Evolutionary conservation across 2,888 invertebrate genomes (phyloP).

Genomic region (Pteria penguin): DNA sequence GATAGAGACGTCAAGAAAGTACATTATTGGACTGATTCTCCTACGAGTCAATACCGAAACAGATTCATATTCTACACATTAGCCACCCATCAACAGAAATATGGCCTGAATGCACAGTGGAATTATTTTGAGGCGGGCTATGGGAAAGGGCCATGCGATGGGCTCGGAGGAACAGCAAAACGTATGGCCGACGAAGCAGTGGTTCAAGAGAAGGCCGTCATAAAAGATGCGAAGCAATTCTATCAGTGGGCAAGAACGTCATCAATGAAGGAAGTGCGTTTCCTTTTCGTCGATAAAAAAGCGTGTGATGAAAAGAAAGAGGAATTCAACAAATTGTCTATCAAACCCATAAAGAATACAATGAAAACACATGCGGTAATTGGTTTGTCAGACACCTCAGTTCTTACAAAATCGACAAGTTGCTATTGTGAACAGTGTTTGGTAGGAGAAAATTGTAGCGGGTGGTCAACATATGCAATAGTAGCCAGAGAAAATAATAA

Average conservation of each 20-base stretch:
- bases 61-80: constrained; percentile 25
- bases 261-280: constrained; percentile 22
- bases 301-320: background rate
- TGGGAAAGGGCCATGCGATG: constrained; percentile 40
- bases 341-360: constrained; percentile 11
- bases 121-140: constrained; percentile 41
- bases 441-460: background rate
- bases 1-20: background rate
- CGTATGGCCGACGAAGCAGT: constrained; percentile 31
- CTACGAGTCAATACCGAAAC: constrained; percentile 43
- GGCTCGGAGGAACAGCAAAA: constrained; percentile 30
- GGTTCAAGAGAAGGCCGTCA: constrained; percentile 5
- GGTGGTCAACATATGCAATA: background rate
- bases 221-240: constrained; percentile 30
- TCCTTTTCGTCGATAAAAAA: constrained; percentile 7
- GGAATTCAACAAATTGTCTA: background rate
- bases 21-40: constrained; percentile 42
- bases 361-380: constrained; percentile 27
- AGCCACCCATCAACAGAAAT: background rate
- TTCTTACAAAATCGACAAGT: background rate
- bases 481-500: background rate
- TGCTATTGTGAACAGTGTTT: background rate
- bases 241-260: constrained; percentile 20
- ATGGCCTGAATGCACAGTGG: constrained; percentile 28
- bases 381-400: background rate